Evolutionary conservation across 2,113 vertebrate species (phyloP).

Genomic region (Mustela lutreola): DNA sequence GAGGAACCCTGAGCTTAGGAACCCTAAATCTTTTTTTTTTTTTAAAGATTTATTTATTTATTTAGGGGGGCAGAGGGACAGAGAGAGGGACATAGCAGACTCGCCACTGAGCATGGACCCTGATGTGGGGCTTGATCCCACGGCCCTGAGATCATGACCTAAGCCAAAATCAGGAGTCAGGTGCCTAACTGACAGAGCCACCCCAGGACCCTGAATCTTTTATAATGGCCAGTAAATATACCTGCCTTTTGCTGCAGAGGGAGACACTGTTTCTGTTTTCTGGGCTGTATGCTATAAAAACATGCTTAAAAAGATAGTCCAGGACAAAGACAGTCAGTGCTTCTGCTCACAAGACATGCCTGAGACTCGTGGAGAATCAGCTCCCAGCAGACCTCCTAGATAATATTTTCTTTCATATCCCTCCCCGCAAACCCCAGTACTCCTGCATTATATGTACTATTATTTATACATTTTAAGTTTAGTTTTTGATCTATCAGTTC

Average conservation of each 20-base stretch:
- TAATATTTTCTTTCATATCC: not conserved
- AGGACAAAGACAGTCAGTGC: not conserved
- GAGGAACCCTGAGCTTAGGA: not conserved
- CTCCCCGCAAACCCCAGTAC: too few species aligned
- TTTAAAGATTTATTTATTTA: not conserved
- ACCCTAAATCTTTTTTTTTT: not conserved
- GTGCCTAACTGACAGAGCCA: not conserved
- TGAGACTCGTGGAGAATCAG: not conserved
- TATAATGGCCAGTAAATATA: not conserved
- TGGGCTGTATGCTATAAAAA: not conserved
- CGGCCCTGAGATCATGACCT: not conserved
- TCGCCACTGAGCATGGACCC: not conserved
- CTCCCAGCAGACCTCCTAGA: not conserved
- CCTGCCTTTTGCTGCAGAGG: not conserved
- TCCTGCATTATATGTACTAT: not conserved
- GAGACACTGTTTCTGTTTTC: too few species aligned
- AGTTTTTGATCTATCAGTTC: not conserved
- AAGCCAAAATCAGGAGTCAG: not conserved
- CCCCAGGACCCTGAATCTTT: not conserved
- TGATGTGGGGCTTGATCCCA: not conserved
- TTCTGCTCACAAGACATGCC: not conserved
- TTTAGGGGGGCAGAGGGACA: not conserved
- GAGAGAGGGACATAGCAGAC: not conserved
- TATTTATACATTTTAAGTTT: not conserved
- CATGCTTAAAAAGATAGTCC: not conserved